Conservation (phyloP, 53 echinoderm and acorn worm species). For the Mesocentrotus franciscanus region DNA sequence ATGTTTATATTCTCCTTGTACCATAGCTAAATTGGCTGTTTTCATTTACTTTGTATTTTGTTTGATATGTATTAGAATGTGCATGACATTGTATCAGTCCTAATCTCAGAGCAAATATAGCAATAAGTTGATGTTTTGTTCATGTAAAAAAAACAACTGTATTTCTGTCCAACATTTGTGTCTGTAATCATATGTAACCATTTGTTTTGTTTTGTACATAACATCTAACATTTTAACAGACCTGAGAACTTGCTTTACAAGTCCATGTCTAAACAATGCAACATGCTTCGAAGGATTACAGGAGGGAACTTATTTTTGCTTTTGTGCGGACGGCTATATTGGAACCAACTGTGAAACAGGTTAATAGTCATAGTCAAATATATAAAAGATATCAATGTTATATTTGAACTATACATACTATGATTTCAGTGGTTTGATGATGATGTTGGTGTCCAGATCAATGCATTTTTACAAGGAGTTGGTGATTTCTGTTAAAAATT, state of each 20-base stretch:
- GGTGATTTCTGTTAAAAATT: too few species aligned
- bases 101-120: not conserved
- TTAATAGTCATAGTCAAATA: slow-evolving; percentile 33
- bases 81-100: not conserved
- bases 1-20: not conserved
- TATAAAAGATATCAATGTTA: not conserved
- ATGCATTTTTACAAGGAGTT: too few species aligned
- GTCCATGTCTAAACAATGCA: slow-evolving; percentile 78
- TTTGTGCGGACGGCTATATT: slow-evolving; percentile 69
- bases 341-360: slow-evolving; percentile 83
- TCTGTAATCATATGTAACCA: not conserved
- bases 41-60: not conserved
- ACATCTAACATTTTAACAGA: slow-evolving; percentile 59
- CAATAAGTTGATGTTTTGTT: too few species aligned
- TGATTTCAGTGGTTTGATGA: too few species aligned
- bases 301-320: slow-evolving; percentile 71
- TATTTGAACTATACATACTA: too few species aligned
- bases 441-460: too few species aligned
- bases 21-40: not conserved
- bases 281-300: slow-evolving; percentile 74
- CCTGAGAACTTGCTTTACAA: slow-evolving; percentile 70
- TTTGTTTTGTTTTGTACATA: slow-evolving; percentile 34
- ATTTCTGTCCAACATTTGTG: not conserved
- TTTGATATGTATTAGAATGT: not conserved
- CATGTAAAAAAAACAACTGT: too few species aligned